A percentile compares a stretch with the other conserved stretches of the same genome.
These are phyloP conservation scores for Odontocolon sp. DNA, from an alignment of 2,888 invertebrate genomes.

Conservation along the genomic window DNA sequence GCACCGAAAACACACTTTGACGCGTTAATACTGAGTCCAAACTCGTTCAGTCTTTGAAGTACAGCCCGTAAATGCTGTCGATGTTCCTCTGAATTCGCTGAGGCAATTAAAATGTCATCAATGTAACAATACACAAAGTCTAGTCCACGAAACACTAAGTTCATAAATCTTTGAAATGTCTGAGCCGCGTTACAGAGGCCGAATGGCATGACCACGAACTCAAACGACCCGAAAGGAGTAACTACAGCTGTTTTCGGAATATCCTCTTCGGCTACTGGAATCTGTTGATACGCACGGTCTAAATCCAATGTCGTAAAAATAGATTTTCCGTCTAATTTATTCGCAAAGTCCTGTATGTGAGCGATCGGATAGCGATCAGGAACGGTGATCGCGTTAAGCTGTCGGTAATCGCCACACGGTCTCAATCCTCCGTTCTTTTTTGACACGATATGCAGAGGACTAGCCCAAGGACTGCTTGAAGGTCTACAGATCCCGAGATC, in stretches of 20 bases:
- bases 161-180: conserved; percentile 32
- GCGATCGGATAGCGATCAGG: conserved; percentile 70
- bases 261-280: conserved; percentile 43
- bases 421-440: conserved; percentile 60
- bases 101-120: conserved; percentile 49
- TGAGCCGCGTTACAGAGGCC: too few relatives aligned
- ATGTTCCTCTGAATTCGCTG: conserved; percentile 30
- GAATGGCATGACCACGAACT: conserved; percentile 53
- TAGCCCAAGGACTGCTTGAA: conserved; percentile 77
- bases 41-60: conserved; percentile 6
- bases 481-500: conserved; percentile 76
- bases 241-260: conserved; percentile 50
- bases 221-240: too few relatives aligned
- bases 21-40: conserved; percentile 32
- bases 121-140: conserved; percentile 38
- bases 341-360: conserved; percentile 66
- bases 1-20: conserved; percentile 45
- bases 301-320: conserved; percentile 55
- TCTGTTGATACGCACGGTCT: conserved; percentile 31
- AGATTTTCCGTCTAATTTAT: conserved; percentile 53
- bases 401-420: conserved; percentile 67
- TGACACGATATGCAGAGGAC: conserved; percentile 71
- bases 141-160: conserved; percentile 21
- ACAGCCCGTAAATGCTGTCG: conserved; percentile 25
- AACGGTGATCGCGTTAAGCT: conserved; percentile 65